Conservation (phyloP, 2,797 vertebrate genomes). For the Pseudochromis fuscus region DNA sequence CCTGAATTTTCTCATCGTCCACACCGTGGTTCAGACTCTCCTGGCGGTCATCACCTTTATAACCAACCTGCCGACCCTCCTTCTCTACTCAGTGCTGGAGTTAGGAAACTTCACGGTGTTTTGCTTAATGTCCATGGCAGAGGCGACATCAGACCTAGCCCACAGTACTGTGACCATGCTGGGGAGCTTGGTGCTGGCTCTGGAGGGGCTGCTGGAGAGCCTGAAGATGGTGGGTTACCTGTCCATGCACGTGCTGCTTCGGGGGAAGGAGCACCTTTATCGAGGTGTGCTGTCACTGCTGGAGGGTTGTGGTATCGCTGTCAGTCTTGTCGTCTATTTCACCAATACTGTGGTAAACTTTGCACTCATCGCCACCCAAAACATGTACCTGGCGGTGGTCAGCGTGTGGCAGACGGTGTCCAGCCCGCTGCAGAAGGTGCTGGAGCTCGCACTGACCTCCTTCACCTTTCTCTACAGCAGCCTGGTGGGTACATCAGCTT, state of each 20-base stretch:
- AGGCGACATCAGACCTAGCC: conserved; percentile 76
- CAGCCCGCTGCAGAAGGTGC: conserved; percentile 84
- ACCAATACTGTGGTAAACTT: conserved; percentile 93
- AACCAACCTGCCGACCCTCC: conserved; percentile 85
- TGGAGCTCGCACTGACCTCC: conserved; percentile 86
- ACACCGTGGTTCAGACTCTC: conserved; percentile 85
- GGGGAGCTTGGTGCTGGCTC: conserved; percentile 79
- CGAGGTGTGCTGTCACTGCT: conserved; percentile 85
- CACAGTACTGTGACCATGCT: conserved; percentile 72
- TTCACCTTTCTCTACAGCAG: conserved; percentile 91
- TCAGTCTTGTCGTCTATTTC: conserved; percentile 92
- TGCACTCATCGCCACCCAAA: conserved; percentile 91
- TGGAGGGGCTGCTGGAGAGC: conserved; percentile 89
- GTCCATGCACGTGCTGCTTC: conserved; percentile 87
- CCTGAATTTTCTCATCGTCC: conserved; percentile 92
- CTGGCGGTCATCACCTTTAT: conserved; percentile 85
- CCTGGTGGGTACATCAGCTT: conserved; percentile 87
- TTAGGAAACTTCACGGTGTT: conserved; percentile 84
- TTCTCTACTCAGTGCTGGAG: conserved; percentile 77
- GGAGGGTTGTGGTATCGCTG: conserved; percentile 88
- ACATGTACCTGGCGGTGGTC: conserved; percentile 83
- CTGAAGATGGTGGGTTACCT: conserved; percentile 92
- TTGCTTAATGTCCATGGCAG: conserved; percentile 75
- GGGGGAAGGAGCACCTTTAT: conserved; percentile 89
- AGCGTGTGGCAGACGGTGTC: conserved; percentile 88